Evolutionary conservation across 2,888 invertebrate species (phyloP).

Genomic region (Amorpha juglandis): DNA sequence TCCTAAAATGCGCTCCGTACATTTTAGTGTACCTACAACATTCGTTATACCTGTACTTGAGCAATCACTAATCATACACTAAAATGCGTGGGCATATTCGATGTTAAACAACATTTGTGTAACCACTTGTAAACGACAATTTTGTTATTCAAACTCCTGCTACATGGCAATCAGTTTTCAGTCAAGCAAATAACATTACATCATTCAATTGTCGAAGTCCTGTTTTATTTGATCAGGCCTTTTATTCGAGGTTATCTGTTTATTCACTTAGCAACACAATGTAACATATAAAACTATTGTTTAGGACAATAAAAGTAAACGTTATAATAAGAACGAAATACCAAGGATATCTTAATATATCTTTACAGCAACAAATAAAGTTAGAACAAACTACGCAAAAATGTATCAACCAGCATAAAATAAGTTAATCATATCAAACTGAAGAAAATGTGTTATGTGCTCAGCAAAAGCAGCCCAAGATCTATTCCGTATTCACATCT

Average conservation of each 20-base stretch:
- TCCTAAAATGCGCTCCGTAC: background rate
- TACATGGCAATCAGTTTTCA: constrained; percentile 27
- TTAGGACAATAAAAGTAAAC: background rate
- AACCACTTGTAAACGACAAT: constrained; percentile 23
- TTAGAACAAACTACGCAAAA: background rate
- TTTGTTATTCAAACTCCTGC: constrained; percentile 24
- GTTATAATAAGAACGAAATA: background rate
- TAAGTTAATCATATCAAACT: no score
- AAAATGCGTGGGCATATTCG: constrained; percentile 17
- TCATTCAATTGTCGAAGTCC: constrained; percentile 28
- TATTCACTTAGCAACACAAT: constrained; percentile 19
- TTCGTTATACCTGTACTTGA: background rate
- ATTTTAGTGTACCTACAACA: background rate
- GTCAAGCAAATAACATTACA: constrained; percentile 29
- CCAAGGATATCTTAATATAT: background rate
- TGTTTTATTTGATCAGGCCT: constrained; percentile 24
- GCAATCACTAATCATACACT: constrained; percentile 14
- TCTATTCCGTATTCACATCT: no score
- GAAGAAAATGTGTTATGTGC: no score
- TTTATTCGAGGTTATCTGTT: constrained; percentile 23
- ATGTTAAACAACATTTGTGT: constrained; percentile 25
- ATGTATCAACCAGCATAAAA: no score
- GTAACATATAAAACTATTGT: background rate
- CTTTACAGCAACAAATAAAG: background rate
- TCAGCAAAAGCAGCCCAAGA: no score